Evolutionary conservation across 2,888 invertebrate genomes (phyloP).

Genomic region (Athalia circularis): DNA sequence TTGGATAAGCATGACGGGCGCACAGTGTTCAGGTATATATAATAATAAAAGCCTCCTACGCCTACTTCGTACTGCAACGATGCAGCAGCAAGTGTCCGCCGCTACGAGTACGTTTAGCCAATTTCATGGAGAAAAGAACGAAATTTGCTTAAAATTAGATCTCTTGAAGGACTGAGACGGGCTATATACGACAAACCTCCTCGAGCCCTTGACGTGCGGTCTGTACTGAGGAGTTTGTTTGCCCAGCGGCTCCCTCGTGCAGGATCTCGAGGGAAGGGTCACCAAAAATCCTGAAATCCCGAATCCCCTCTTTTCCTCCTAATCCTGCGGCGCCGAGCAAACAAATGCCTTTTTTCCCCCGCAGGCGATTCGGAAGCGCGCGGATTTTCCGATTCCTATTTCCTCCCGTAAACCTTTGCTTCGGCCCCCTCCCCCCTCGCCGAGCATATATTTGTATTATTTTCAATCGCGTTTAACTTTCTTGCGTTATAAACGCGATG

Average conservation of each 20-base stretch:
- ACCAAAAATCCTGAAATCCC: background rate
- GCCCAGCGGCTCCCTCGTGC: background rate
- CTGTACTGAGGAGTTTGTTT: background rate
- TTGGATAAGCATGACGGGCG: constrained; percentile 66
- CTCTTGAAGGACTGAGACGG: constrained; percentile 44
- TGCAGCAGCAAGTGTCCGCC: constrained; percentile 30
- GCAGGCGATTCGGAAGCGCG: too few relatives aligned
- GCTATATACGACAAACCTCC: background rate
- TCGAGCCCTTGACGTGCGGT: background rate
- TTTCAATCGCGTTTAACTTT: too few relatives aligned
- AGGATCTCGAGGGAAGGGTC: constrained; percentile 2
- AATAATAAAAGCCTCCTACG: background rate
- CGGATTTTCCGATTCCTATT: too few relatives aligned
- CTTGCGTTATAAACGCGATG: too few relatives aligned
- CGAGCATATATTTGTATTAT: too few relatives aligned
- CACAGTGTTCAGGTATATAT: background rate
- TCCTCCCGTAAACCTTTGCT: too few relatives aligned
- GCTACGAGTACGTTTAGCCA: constrained; percentile 63
- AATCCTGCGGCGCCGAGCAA: background rate
- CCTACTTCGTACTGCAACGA: background rate
- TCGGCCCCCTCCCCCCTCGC: too few relatives aligned
- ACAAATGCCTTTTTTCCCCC: background rate
- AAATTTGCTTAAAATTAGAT: constrained; percentile 67
- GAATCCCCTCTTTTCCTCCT: background rate
- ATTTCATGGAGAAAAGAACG: constrained; percentile 60